These are phyloP conservation scores for Scleropages formosus DNA, from an alignment of 2,797 vertebrate genomes.

Conservation along the genomic window DNA sequence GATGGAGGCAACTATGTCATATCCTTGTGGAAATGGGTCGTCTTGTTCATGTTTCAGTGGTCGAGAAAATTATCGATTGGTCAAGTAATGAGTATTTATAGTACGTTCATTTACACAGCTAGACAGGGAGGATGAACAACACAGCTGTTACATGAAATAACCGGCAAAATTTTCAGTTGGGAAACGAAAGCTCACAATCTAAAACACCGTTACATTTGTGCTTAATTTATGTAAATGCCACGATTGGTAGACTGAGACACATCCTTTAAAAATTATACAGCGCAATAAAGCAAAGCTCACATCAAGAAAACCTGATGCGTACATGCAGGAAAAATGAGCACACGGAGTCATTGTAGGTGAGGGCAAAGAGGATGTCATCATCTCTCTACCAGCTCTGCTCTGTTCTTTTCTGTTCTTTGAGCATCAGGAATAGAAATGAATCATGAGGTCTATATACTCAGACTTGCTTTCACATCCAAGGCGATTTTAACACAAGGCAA, in stretches of 20 bases:
- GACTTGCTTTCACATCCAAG: slow-evolving; percentile 23
- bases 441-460: slow-evolving; percentile 20
- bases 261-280: neutral
- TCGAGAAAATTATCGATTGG: slow-evolving; percentile 25
- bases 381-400: slow-evolving; percentile 30
- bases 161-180: neutral
- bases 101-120: neutral
- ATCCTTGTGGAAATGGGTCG: slow-evolving; percentile 1
- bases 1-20: neutral
- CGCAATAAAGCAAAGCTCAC: slow-evolving; percentile 26
- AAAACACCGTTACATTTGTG: neutral
- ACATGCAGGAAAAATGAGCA: slow-evolving; percentile 23
- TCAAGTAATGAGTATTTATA: slow-evolving; percentile 28
- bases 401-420: slow-evolving; percentile 21
- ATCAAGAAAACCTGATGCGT: slow-evolving; percentile 17
- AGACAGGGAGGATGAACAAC: neutral
- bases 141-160: neutral
- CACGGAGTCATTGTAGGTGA: slow-evolving; percentile 23
- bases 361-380: slow-evolving; percentile 23
- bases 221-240: slow-evolving; percentile 9
- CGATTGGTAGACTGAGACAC: slow-evolving; percentile 15
- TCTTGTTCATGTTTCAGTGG: slow-evolving; percentile 15
- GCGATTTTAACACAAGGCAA: slow-evolving; percentile 20
- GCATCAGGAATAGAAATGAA: slow-evolving; percentile 23
- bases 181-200: slow-evolving; percentile 4